Percentiles rank a stretch among this genome's conserved stretches.
These are phyloP conservation scores for Copidosoma floridanum DNA, from an alignment of 1,140 invertebrate genomes.

Conservation along the genomic window DNA sequence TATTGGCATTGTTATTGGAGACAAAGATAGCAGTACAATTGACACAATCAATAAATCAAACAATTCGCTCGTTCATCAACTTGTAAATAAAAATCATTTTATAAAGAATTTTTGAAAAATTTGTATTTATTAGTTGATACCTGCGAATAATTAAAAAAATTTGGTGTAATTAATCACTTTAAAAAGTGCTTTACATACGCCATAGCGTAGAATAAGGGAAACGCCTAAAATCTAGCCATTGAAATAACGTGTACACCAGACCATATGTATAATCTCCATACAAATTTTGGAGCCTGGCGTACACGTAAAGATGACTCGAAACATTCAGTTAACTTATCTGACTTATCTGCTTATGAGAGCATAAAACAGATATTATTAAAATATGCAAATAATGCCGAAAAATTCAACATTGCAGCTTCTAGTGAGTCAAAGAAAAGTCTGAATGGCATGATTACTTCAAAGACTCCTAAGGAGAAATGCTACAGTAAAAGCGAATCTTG, in stretches of 20 bases:
- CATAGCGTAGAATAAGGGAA: background rate
- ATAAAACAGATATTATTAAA: constrained; percentile 22
- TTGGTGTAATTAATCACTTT: no score
- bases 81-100: background rate
- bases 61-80: background rate
- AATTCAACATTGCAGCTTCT: constrained; percentile 26
- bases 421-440: constrained; percentile 30
- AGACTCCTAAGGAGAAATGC: constrained; percentile 24
- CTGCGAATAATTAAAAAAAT: background rate
- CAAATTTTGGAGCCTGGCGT: constrained; percentile 28
- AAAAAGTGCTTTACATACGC: no score
- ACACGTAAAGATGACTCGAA: background rate
- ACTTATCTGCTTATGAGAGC: constrained; percentile 12
- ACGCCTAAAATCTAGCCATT: background rate
- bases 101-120: background rate
- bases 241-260: constrained; percentile 17
- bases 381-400: constrained; percentile 19
- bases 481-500: constrained; percentile 23
- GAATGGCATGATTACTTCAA: constrained; percentile 24
- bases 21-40: constrained; percentile 1
- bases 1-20: background rate
- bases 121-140: no score
- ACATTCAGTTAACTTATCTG: constrained; percentile 8
- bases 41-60: background rate
- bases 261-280: constrained; percentile 21